Evolutionary conservation across 2,797 vertebrate species (phyloP).

Genomic region (Gymnothorax reevesii): DNA sequence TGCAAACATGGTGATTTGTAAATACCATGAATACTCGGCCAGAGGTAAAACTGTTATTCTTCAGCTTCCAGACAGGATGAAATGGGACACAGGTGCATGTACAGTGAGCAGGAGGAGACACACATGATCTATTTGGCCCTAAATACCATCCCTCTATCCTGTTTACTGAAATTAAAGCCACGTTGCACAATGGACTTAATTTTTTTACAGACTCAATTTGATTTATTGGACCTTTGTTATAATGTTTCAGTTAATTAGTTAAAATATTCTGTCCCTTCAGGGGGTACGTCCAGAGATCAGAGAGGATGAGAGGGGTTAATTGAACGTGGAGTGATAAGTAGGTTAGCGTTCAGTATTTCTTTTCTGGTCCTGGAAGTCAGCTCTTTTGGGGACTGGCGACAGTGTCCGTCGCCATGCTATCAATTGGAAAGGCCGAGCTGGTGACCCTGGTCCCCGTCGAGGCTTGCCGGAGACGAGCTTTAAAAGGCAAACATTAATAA

Average conservation of each 20-base stretch:
- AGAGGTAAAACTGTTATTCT: neutral
- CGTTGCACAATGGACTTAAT: conserved; percentile 5
- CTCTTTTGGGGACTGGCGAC: conserved; percentile 5
- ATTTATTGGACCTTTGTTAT: conserved; percentile 12
- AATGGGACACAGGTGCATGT: conserved; percentile 42
- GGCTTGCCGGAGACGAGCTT: conserved; percentile 51
- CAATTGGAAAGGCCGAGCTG: conserved; percentile 37
- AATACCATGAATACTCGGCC: conserved; percentile 13
- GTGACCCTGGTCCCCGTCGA: conserved; percentile 34
- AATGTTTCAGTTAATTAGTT: conserved; percentile 29
- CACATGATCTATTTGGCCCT: neutral
- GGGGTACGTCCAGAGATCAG: neutral
- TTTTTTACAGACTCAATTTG: conserved; percentile 23
- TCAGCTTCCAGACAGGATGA: neutral
- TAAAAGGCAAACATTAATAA: conserved; percentile 77
- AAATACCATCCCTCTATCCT: neutral
- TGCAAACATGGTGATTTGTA: conserved; percentile 3
- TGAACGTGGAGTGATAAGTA: conserved; percentile 24
- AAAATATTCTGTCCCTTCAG: conserved; percentile 14
- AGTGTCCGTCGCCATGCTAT: neutral
- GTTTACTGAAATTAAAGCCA: conserved; percentile 26
- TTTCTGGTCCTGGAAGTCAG: neutral
- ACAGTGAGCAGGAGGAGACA: neutral
- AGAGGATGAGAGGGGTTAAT: conserved; percentile 42
- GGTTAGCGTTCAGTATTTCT: neutral